Evolutionary conservation across 2,113 vertebrate genomes (phyloP).

Genomic region (Typhlomys cinereus): DNA sequence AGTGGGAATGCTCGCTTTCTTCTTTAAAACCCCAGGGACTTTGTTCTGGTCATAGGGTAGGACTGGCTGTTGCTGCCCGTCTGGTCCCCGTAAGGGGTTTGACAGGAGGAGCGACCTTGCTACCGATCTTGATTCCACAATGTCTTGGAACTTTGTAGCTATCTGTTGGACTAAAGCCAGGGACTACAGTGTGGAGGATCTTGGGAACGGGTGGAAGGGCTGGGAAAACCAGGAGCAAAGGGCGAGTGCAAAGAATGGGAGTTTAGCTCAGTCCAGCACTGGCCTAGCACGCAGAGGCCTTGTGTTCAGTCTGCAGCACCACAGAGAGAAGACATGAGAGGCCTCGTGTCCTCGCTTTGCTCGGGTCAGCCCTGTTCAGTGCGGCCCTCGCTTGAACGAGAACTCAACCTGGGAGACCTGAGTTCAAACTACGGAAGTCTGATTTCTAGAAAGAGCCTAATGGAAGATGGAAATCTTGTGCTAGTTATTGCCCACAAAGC

Average conservation of each 20-base stretch:
- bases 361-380: not conserved
- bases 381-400: not conserved
- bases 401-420: not conserved
- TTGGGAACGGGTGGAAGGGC: not conserved
- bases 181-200: not conserved
- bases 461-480: not conserved
- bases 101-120: not conserved
- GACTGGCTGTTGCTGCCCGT: not conserved
- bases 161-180: not conserved
- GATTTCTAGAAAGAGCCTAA: not conserved
- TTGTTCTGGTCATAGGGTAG: not conserved
- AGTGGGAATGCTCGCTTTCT: not conserved
- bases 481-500: not conserved
- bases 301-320: not conserved
- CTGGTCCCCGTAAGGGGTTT: not conserved
- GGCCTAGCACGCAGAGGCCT: not conserved
- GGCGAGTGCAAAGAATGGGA: not conserved
- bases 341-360: not conserved
- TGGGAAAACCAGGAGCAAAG: not conserved
- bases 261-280: fast-evolving
- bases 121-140: not conserved
- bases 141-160: not conserved
- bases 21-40: not conserved
- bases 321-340: not conserved
- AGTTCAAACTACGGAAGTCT: not conserved